Percentiles rank a stretch among this genome's conserved stretches.
Conservation (phyloP, 2,888 invertebrate genomes). For the Crematogaster levior region DNA sequence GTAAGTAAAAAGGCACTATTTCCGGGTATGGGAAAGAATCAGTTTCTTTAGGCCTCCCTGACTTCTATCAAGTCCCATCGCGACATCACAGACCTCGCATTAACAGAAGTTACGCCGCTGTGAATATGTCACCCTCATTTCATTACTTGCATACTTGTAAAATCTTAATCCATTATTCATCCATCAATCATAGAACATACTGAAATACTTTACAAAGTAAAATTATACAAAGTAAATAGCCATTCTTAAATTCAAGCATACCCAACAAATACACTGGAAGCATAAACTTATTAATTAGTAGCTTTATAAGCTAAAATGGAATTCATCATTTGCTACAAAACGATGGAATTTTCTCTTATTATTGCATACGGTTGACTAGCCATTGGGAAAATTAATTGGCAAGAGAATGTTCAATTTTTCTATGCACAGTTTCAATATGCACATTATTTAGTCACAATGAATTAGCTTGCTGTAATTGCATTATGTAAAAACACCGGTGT, state of each 20-base stretch:
- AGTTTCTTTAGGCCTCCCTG: slow-evolving; percentile 71
- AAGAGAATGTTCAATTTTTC: slow-evolving; percentile 74
- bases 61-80: slow-evolving; percentile 56
- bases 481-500: slow-evolving; percentile 73
- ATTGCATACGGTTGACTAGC: slow-evolving; percentile 69
- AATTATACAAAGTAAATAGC: slow-evolving; percentile 62
- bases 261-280: slow-evolving; percentile 69
- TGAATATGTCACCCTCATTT: slow-evolving; percentile 65
- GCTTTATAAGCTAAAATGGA: slow-evolving; percentile 71
- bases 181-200: slow-evolving; percentile 46
- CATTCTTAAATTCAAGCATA: slow-evolving; percentile 55
- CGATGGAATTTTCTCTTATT: slow-evolving; percentile 60
- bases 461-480: slow-evolving; percentile 57
- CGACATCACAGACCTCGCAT: slow-evolving; percentile 67
- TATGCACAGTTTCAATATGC: slow-evolving; percentile 66
- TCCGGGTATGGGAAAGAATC: slow-evolving; percentile 71
- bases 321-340: slow-evolving; percentile 67
- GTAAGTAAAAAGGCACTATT: slow-evolving; percentile 77
- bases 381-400: slow-evolving; percentile 70
- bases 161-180: slow-evolving; percentile 58
- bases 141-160: slow-evolving; percentile 56
- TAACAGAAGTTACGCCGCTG: slow-evolving; percentile 74
- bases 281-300: slow-evolving; percentile 71
- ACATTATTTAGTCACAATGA: slow-evolving; percentile 56
- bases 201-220: slow-evolving; percentile 51